phyloP scores from a whole-genome alignment of 1,140 invertebrate genomes.

The Aricia agestis region DNA sequence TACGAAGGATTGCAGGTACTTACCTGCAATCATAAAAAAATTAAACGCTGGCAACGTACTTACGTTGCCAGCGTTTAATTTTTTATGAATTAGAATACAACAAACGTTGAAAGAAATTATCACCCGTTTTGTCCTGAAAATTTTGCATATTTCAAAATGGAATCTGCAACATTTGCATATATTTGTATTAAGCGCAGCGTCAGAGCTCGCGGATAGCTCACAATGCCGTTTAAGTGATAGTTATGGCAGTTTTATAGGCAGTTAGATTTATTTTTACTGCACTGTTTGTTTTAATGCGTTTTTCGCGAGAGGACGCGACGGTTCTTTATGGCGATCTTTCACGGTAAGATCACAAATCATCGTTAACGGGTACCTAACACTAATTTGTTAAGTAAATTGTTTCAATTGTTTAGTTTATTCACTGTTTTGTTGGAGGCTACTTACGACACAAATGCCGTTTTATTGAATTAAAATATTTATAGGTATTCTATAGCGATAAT shows the following conservation, averaged over 20 bases:
- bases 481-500: too few relatives aligned
- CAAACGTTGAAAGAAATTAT: not conserved
- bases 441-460: not conserved
- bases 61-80: too few relatives aligned
- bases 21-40: too few relatives aligned
- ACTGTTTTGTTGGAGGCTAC: not conserved
- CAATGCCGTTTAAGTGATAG: slow-evolving; percentile 76
- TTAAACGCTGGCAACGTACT: too few relatives aligned
- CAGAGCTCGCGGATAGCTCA: slow-evolving; percentile 53
- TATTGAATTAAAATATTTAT: too few relatives aligned
- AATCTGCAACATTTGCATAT: slow-evolving; percentile 1
- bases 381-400: not conserved
- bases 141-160: not conserved
- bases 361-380: slow-evolving; percentile 2
- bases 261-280: slow-evolving; percentile 78
- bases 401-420: not conserved
- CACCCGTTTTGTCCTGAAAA: not conserved
- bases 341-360: slow-evolving; percentile 42
- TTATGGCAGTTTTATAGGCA: slow-evolving; percentile 77
- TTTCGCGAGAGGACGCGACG: slow-evolving; percentile 68
- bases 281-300: slow-evolving; percentile 76
- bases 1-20: too few relatives aligned
- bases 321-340: slow-evolving; percentile 31
- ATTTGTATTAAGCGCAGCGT: slow-evolving; percentile 32
- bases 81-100: not conserved